Evolutionary conservation across 2,888 invertebrate species (phyloP).

Genomic region (Lycophotia porphyrea): DNA sequence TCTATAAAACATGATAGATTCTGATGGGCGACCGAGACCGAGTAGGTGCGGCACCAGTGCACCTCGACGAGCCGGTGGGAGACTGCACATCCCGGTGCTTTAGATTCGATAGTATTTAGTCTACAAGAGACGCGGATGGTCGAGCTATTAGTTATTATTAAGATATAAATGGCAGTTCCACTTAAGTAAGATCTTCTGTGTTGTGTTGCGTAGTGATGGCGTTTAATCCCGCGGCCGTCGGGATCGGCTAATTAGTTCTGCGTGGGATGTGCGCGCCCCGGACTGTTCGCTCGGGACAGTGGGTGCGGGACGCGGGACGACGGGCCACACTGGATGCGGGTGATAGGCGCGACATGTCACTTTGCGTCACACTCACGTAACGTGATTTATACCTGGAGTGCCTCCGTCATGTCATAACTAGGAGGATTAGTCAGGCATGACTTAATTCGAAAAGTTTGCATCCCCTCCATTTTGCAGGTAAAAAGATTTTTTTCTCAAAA

Average conservation of each 20-base stretch:
- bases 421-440: conserved; percentile 16
- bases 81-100: not conserved
- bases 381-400: conserved; percentile 11
- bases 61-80: not conserved
- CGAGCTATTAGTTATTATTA: not conserved
- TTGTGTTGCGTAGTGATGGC: conserved; percentile 12
- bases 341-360: conserved; percentile 25
- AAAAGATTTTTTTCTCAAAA: conserved; percentile 24
- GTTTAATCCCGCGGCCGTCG: conserved; percentile 21
- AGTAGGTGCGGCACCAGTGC: not conserved
- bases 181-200: conserved; percentile 24
- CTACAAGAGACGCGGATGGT: not conserved
- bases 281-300: conserved; percentile 5
- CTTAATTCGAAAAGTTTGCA: conserved; percentile 40
- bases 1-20: not conserved
- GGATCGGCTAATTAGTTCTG: conserved; percentile 37
- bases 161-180: not conserved
- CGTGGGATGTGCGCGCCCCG: conserved; percentile 3
- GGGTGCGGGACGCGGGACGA: not conserved
- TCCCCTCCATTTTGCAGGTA: not conserved
- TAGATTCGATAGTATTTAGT: not conserved
- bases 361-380: conserved; percentile 11
- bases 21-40: not conserved
- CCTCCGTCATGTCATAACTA: not conserved
- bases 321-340: conserved; percentile 8